These are phyloP conservation scores for Acronicta aceris DNA, from an alignment of 2,888 invertebrate species.

Conservation along the genomic window DNA sequence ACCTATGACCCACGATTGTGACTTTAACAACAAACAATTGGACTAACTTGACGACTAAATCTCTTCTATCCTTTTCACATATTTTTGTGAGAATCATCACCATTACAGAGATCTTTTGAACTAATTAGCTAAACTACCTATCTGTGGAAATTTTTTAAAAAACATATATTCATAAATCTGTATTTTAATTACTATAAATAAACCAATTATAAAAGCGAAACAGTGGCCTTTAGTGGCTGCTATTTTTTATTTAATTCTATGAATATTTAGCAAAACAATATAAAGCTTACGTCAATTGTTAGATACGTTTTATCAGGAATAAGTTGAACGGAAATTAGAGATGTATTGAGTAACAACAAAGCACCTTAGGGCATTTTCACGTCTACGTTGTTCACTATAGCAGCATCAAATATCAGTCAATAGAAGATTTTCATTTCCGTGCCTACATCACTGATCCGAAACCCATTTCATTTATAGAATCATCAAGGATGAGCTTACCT, in stretches of 20 bases:
- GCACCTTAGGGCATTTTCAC: constrained; percentile 54
- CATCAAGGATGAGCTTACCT: constrained; percentile 68
- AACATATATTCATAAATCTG: constrained; percentile 24
- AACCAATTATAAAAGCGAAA: constrained; percentile 35
- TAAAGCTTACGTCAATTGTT: constrained; percentile 24
- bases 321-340: constrained; percentile 44
- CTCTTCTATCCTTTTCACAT: no score
- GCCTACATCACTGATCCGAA: constrained; percentile 76
- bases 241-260: constrained; percentile 34
- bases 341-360: constrained; percentile 46
- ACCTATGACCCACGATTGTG: no score
- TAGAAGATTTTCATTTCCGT: constrained; percentile 81
- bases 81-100: no score
- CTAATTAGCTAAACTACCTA: constrained; percentile 25
- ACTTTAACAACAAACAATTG: no score
- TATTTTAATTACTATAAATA: constrained; percentile 30
- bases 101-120: not conserved
- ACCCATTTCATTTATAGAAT: constrained; percentile 76
- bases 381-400: constrained; percentile 61
- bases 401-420: constrained; percentile 66
- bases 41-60: no score
- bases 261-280: constrained; percentile 24
- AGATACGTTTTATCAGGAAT: constrained; percentile 25
- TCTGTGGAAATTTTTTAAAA: constrained; percentile 21
- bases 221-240: constrained; percentile 21